Conservation (phyloP, 2,113 vertebrate genomes). For the Leucosticte australis region DNA sequence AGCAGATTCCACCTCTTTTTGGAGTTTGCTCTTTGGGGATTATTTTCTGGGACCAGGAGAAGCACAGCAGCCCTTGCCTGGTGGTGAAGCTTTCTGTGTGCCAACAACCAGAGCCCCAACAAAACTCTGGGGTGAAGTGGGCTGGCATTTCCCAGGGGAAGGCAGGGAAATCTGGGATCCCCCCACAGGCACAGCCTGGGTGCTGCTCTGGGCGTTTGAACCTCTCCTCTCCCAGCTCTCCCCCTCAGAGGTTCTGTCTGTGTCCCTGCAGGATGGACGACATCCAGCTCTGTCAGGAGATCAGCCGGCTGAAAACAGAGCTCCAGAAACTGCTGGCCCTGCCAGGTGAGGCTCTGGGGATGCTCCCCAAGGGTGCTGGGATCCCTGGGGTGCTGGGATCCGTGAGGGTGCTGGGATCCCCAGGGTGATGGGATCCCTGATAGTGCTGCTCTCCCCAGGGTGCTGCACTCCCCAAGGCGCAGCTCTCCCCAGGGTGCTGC, state of each 20-base stretch:
- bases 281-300: slow-evolving; percentile 89
- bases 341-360: slow-evolving; percentile 71
- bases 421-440: no score
- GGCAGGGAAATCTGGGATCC: neutral
- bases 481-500: no score
- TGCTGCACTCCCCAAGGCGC: no score
- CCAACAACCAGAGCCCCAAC: neutral
- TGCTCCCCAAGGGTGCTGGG: no score
- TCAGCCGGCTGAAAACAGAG: slow-evolving; percentile 86
- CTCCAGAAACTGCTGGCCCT: slow-evolving; percentile 81
- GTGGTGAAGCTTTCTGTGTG: neutral
- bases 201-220: neutral
- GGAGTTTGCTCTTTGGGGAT: neutral
- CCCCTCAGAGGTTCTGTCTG: neutral
- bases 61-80: neutral
- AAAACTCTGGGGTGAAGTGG: neutral
- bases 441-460: no score
- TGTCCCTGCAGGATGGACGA: slow-evolving; percentile 85
- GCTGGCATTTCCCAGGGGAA: neutral
- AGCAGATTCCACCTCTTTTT: neutral
- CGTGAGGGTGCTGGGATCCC: no score
- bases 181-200: rapidly evolving
- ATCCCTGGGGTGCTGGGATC: no score
- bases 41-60: neutral
- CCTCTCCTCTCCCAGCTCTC: neutral